phyloP scores from a whole-genome alignment of 2,888 invertebrate genomes.

The Marronus borbonicus region DNA sequence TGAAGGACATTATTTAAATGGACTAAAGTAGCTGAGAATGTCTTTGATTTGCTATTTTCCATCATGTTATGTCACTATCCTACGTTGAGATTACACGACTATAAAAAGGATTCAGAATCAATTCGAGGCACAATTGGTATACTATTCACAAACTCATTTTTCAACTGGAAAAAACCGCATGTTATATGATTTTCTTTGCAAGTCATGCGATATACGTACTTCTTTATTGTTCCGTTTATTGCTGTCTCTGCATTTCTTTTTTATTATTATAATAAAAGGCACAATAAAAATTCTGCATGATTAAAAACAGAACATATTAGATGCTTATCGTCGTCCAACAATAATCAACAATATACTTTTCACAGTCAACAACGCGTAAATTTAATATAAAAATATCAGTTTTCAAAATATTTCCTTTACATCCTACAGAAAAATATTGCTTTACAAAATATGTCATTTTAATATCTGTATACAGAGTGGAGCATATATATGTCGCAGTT shows the following conservation, averaged over 20 bases:
- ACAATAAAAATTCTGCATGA: conserved; percentile 25
- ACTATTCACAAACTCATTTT: too few species aligned
- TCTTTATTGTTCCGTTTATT: neutral
- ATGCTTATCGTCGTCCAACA: conserved; percentile 19
- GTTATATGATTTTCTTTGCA: too few species aligned
- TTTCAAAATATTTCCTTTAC: conserved; percentile 13
- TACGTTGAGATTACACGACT: too few species aligned
- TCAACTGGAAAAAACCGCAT: too few species aligned
- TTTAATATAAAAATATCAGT: conserved; percentile 47
- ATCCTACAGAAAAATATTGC: conserved; percentile 45
- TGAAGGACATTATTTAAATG: too few species aligned
- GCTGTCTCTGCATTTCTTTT: neutral
- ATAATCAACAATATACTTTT: conserved; percentile 40
- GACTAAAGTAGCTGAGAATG: too few species aligned
- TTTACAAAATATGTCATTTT: conserved; percentile 42
- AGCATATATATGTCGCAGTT: neutral
- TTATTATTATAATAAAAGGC: neutral
- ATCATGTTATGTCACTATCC: too few species aligned
- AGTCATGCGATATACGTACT: too few species aligned
- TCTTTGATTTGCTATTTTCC: too few species aligned
- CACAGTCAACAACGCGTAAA: conserved; percentile 49
- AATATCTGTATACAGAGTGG: neutral
- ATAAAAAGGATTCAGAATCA: too few species aligned
- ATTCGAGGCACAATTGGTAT: too few species aligned
- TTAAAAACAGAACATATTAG: neutral